Conservation (phyloP, 2,888 invertebrate species). For the Cephus sareptanus region DNA sequence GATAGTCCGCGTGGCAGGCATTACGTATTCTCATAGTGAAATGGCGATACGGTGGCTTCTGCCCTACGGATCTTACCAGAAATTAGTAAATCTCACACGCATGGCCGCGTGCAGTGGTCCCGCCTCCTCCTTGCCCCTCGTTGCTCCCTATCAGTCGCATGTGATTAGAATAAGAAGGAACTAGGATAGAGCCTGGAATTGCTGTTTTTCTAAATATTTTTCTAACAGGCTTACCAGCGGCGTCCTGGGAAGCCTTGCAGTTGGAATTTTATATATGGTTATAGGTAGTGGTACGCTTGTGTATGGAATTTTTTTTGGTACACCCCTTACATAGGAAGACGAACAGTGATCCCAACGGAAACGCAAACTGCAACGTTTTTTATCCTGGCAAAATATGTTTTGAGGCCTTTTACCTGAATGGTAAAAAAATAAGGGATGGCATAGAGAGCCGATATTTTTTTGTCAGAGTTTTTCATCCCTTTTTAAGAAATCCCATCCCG, state of each 20-base stretch:
- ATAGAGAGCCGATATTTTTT: slow-evolving; percentile 16
- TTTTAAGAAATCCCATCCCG: slow-evolving; percentile 29
- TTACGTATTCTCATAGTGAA: not conserved
- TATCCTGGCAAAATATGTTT: not conserved
- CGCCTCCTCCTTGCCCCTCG: slow-evolving; percentile 23
- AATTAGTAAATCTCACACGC: slow-evolving; percentile 59
- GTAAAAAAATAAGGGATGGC: not conserved
- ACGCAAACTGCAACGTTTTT: not conserved
- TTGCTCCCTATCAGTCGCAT: slow-evolving; percentile 21
- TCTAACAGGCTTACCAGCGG: not conserved
- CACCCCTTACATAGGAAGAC: not conserved
- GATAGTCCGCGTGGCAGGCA: not conserved
- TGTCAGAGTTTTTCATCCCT: slow-evolving; percentile 22
- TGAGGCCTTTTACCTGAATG: slow-evolving; percentile 35
- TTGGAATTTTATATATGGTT: not conserved
- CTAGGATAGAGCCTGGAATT: not conserved
- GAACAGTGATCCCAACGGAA: not conserved
- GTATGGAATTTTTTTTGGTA: not conserved
- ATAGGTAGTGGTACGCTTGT: not conserved
- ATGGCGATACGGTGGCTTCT: not conserved
- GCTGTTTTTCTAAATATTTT: not conserved
- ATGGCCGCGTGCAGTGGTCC: slow-evolving; percentile 25
- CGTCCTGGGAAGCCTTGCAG: not conserved
- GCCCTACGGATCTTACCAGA: slow-evolving; percentile 32
- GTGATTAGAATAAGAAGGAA: slow-evolving; percentile 45